Evolutionary conservation across 2,113 vertebrate genomes (phyloP).

Genomic region (Nibea coibor): DNA sequence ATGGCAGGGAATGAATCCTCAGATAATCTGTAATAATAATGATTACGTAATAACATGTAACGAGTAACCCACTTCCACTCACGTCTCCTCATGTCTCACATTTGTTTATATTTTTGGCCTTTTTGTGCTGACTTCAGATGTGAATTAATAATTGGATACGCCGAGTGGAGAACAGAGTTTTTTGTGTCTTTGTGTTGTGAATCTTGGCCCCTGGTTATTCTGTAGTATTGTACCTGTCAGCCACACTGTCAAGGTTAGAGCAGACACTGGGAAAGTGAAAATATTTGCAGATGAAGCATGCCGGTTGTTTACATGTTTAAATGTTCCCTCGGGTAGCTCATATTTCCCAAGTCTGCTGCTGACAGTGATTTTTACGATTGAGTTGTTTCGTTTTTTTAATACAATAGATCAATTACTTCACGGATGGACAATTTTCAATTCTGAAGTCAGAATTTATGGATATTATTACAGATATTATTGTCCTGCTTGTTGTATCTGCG

Average conservation of each 20-base stretch:
- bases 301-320: slow-evolving; percentile 69
- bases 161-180: background rate
- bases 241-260: slow-evolving; percentile 66
- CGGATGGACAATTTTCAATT: background rate
- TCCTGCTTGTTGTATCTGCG: slow-evolving; percentile 56
- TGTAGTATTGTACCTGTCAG: background rate
- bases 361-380: background rate
- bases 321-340: slow-evolving; percentile 31
- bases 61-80: background rate
- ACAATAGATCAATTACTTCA: background rate
- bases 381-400: background rate
- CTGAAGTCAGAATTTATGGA: background rate
- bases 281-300: slow-evolving; percentile 81
- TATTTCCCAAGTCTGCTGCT: slow-evolving; percentile 29
- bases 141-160: background rate
- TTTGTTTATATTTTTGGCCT: background rate
- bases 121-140: background rate
- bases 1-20: background rate
- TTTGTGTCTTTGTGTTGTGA: background rate
- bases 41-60: background rate
- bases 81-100: background rate
- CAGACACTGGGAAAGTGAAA: slow-evolving; percentile 59
- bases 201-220: background rate
- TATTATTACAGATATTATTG: slow-evolving; percentile 16
- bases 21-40: background rate